Evolutionary conservation across 2,797 vertebrate genomes (phyloP), one percentile per base, ranked within the genome.

Genomic region (Apogon talboti): DNA sequence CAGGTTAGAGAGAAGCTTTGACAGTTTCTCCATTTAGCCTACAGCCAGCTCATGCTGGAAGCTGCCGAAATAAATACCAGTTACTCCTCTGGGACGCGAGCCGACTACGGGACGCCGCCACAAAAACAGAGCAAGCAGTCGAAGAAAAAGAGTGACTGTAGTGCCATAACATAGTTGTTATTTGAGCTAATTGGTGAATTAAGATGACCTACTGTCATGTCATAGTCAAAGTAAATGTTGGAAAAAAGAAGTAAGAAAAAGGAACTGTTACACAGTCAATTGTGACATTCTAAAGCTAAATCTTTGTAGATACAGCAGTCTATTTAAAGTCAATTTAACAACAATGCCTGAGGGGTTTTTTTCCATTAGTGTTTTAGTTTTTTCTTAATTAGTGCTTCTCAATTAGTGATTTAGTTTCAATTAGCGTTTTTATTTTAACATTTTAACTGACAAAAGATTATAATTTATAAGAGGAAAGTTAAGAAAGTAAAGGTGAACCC

Each of bases 1-100:
- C 87, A 87, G 79, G 89, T 92, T 90, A 76, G 79, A 90, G 79
- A 79, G 84, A 85, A 76, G 82, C 86, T 87, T 75, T 89, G 89
- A 90, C 91, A 87, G 87, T 82, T 84, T 90, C 85, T 90, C 74
- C 82, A 88, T 89, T 91, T 90, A 90, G 86, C 88, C 83, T 58
- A 73, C 74, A 82, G 87, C 58, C 74, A 73, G 75, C 85, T 74
- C 79, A 72, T 50, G 79, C 78, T 87, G 77, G 83, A 87, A 84
- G 72, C 76, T 78, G 82, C 85, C 41, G 77, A 90, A 90, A 91
- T 82, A 91, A 91, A 91, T 88, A 87, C 84, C 68, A 88, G 64
- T 58, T 62, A 74, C 65, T 84, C 86, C 86, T 89, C 66, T 53
- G 85, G 89, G 87, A 86, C 46, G 37, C 38, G 8, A 71, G 79